Evolutionary conservation across 2,888 invertebrate genomes (phyloP), one percentile per base, ranked within the genome.

Genomic region (Megalurothrips usitatus): DNA sequence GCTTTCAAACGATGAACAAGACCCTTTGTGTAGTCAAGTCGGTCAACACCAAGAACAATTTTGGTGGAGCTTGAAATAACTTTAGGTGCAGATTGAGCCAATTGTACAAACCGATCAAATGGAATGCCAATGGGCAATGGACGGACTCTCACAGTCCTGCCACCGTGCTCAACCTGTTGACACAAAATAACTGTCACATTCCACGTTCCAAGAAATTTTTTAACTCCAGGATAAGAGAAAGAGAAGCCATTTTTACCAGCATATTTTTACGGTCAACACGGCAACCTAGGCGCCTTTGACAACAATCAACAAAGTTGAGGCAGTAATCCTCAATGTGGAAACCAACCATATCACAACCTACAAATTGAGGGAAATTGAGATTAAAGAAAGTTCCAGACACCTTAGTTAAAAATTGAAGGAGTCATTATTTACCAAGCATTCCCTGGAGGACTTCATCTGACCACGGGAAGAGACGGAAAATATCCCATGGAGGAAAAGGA

Each of bases 401-500:
- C 19, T 43, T 12, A 26, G 19, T 12, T 34, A 28, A 19, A 43
- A 47, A 48, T 79, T 23, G 81, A 28, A 81, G 23, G 9, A 43
- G 79, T 19, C 47, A 80, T 19, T 34, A 84, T 87, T 88, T 88
- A 90, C 93, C 94, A 80, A 97, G 90, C 90, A 97, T 94, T 83
- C 97, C 97, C 87, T 96, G 96, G 48, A 97, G 90, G 81, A 97
- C 93, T 88, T 96, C 96, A 87, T 96, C 96, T n/a, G 95, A 94
- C 95, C 96, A 96, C 1, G 96, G 96, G 85, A 97, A 94, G 80
- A 96, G 89, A 82, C 96, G 90, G 87, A 95, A 96, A 84, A 96
- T 96, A 85, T 97, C 97, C 95, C 96, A 97, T 19, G 96, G 94
- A 19, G 96, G 96, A 87, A 97, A 97, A 0, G 97, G 97, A 85